Conservation (phyloP, 2,113 vertebrate species). For the Erinaceus europaeus region DNA sequence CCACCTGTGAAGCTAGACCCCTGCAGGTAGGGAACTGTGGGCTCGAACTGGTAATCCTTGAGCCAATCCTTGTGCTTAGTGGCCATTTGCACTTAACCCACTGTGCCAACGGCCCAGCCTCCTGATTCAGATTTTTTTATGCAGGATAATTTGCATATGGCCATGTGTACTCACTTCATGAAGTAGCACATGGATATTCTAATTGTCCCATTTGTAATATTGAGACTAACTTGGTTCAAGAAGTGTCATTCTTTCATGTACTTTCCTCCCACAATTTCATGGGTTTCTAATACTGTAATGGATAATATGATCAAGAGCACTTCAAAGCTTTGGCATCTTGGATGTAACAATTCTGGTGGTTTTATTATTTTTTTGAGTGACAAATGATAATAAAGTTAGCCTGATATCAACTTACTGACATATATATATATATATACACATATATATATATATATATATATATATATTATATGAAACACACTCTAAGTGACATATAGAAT, state of each 20-base stretch:
- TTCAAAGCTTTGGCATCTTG: neutral
- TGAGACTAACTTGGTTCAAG: neutral
- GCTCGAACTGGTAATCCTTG: too few relatives aligned
- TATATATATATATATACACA: too few relatives aligned
- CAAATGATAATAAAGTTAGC: neutral
- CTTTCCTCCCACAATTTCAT: rapidly evolving
- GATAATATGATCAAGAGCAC: neutral
- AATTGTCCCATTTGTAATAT: neutral
- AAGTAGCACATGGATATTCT: too few relatives aligned
- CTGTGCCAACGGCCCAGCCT: too few relatives aligned
- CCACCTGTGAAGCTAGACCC: too few relatives aligned
- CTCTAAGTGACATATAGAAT: neutral
- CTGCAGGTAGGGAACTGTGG: too few relatives aligned
- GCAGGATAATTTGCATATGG: neutral
- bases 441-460: neutral
- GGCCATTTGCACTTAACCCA: too few relatives aligned
- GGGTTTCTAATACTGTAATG: neutral
- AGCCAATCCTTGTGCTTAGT: too few relatives aligned
- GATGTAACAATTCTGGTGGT: neutral
- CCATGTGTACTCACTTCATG: neutral
- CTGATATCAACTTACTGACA: neutral
- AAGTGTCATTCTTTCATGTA: neutral
- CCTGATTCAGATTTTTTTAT: neutral
- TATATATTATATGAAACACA: neutral
- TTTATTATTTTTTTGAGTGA: neutral